Evolutionary conservation across 2,888 invertebrate species (phyloP).

Genomic region (Leptopilina syphax): DNA sequence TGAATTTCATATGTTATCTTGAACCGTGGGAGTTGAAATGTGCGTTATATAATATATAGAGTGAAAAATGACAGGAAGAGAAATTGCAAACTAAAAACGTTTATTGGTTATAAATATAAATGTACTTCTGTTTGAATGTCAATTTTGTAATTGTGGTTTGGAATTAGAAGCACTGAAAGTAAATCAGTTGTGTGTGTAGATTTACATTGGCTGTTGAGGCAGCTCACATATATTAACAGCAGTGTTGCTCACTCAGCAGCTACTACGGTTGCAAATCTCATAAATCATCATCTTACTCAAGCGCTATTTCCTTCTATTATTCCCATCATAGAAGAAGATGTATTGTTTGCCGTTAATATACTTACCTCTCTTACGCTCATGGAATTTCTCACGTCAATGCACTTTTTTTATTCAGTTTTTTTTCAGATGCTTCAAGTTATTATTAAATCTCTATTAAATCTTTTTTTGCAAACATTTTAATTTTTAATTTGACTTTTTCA

Average conservation of each 20-base stretch:
- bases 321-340: background rate
- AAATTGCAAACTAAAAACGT: conserved; percentile 5
- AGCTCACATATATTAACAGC: background rate
- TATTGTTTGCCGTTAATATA: conserved; percentile 11
- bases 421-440: no score
- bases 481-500: no score
- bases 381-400: background rate
- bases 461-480: no score
- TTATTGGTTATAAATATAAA: conserved; percentile 6
- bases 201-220: conserved; percentile 35
- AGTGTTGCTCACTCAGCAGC: conserved; percentile 26
- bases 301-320: conserved; percentile 8
- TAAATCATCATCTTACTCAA: conserved; percentile 21
- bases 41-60: background rate
- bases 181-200: conserved; percentile 17
- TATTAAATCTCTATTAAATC: no score
- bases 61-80: background rate
- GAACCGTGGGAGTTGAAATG: background rate
- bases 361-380: conserved; percentile 22
- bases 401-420: no score
- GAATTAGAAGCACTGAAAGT: conserved; percentile 14
- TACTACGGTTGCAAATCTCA: background rate
- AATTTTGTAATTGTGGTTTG: conserved; percentile 1
- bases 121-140: conserved; percentile 13
- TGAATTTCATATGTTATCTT: background rate